Evolutionary conservation across 2,797 vertebrate genomes (phyloP).

Genomic region (Ibycter americanus): DNA sequence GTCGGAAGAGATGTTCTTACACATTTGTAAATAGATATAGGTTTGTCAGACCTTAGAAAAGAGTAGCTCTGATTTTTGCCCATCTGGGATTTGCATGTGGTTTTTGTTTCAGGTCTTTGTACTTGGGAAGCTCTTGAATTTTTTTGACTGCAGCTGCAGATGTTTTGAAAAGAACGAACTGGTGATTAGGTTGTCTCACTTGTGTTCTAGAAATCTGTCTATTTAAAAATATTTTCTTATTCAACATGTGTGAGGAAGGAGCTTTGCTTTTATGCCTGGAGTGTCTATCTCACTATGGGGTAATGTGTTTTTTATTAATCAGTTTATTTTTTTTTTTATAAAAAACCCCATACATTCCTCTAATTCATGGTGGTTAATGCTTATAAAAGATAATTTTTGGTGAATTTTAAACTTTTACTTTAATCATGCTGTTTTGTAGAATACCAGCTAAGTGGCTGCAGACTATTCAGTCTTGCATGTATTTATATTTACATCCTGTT

Average conservation of each 20-base stretch:
- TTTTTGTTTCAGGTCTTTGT: background rate
- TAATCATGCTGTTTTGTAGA: background rate
- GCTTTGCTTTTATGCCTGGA: background rate
- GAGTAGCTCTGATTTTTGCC: background rate
- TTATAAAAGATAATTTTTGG: background rate
- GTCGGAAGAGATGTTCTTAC: background rate
- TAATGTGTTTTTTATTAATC: background rate
- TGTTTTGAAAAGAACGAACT: background rate
- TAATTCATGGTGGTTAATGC: background rate
- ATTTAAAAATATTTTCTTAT: background rate
- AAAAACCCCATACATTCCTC: rapidly evolving
- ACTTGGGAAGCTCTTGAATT: background rate
- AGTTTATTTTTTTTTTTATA: background rate
- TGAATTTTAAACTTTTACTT: background rate
- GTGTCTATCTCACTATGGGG: background rate
- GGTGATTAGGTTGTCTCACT: background rate
- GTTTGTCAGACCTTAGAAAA: background rate
- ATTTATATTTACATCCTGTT: background rate
- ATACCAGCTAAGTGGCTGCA: background rate
- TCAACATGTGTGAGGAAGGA: background rate
- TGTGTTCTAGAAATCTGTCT: background rate
- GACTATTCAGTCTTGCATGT: background rate
- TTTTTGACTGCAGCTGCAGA: background rate
- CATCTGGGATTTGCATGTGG: background rate
- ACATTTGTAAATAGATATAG: background rate